Evolutionary conservation across 2,113 vertebrate genomes (phyloP).

Genomic region (Lepidothrix coronata): DNA sequence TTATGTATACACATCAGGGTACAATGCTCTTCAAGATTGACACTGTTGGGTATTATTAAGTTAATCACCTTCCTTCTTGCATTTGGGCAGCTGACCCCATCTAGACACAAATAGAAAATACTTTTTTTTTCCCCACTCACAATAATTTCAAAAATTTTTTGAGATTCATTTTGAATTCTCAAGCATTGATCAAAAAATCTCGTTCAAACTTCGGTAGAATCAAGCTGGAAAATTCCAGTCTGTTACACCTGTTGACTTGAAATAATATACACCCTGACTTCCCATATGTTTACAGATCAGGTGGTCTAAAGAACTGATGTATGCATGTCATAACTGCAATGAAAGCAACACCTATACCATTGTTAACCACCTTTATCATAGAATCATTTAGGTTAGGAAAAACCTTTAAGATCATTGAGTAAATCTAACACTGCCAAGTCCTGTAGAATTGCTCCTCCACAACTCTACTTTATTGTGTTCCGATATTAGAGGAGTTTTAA

Average conservation of each 20-base stretch:
- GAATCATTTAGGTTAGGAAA: neutral
- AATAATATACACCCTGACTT: neutral
- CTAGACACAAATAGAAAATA: neutral
- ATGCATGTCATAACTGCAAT: neutral
- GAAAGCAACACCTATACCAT: neutral
- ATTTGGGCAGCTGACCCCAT: neutral
- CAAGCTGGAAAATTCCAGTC: neutral
- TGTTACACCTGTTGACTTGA: neutral
- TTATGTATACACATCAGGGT: too few species aligned
- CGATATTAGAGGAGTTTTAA: neutral
- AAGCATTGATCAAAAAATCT: neutral
- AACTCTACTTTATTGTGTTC: neutral
- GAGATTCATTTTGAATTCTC: neutral
- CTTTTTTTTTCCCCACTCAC: fast-evolving
- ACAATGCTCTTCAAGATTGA: neutral
- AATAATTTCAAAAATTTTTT: neutral
- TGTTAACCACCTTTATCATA: neutral
- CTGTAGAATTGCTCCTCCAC: neutral
- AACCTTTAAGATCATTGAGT: neutral
- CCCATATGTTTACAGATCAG: neutral
- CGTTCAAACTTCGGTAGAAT: neutral
- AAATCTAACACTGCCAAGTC: neutral
- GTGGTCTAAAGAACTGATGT: neutral
- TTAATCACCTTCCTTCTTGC: neutral
- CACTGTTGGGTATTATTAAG: neutral